Percentiles rank a stretch among this genome's conserved stretches.
Conservation (phyloP, 1,140 invertebrate species). For the Euura lappo region DNA sequence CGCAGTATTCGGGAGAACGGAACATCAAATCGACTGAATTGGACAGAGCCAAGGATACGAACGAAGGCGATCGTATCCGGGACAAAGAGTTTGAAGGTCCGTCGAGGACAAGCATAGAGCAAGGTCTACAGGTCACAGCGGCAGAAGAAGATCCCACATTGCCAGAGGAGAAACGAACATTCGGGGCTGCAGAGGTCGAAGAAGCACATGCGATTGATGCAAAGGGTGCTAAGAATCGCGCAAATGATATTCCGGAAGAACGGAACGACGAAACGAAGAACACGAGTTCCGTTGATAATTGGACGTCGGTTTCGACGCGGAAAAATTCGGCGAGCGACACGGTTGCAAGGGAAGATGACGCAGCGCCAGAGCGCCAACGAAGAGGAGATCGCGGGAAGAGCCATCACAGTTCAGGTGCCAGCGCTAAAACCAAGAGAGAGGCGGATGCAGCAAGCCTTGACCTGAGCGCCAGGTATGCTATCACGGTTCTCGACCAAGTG, state of each 20-base stretch:
- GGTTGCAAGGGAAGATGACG: neutral
- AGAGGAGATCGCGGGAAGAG: slow-evolving; percentile 32
- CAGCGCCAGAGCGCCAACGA: neutral
- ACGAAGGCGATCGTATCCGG: neutral
- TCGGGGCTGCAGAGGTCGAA: slow-evolving; percentile 11
- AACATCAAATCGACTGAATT: neutral
- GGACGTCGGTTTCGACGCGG: slow-evolving; percentile 25
- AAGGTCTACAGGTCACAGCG: slow-evolving; percentile 6
- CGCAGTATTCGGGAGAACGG: slow-evolving; percentile 8
- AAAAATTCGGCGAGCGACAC: slow-evolving; percentile 29
- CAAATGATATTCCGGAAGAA: slow-evolving; percentile 27
- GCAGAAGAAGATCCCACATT: neutral
- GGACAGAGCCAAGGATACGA: neutral
- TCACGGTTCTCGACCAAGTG: slow-evolving; percentile 59
- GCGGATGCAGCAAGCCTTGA: slow-evolving; percentile 63
- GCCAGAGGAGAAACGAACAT: neutral
- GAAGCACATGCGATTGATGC: slow-evolving; percentile 8
- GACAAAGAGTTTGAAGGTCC: neutral
- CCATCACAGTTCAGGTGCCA: slow-evolving; percentile 64
- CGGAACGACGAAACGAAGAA: slow-evolving; percentile 14
- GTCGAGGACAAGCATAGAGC: neutral
- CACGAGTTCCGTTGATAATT: neutral
- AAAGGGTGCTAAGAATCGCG: slow-evolving; percentile 25
- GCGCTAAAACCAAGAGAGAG: slow-evolving; percentile 74
- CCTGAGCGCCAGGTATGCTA: slow-evolving; percentile 55